Evolutionary conservation across 2,888 invertebrate species (phyloP).

Genomic region (Apantesis nais): DNA sequence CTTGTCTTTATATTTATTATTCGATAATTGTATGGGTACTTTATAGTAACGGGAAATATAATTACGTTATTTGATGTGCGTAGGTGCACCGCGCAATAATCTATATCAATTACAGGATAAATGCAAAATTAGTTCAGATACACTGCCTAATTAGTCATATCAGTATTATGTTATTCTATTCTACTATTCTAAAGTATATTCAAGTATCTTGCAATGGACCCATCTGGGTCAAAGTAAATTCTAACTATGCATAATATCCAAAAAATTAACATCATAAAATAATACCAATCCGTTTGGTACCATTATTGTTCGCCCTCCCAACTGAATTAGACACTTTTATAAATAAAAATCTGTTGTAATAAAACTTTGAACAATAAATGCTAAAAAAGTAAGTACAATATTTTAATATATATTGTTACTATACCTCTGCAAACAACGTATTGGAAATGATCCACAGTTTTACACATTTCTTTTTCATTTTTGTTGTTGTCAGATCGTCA

Average conservation of each 20-base stretch:
- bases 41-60: conserved; percentile 28
- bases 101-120: background rate
- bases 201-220: too few species aligned
- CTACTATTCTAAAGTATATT: too few species aligned
- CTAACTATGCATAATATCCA: too few species aligned
- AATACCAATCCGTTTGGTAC: too few species aligned
- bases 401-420: background rate
- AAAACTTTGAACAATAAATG: too few species aligned
- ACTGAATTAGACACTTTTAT: too few species aligned
- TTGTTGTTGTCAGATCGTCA: background rate
- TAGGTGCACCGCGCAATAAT: conserved; percentile 3
- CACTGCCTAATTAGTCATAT: background rate
- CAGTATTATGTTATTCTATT: background rate
- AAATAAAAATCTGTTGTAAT: too few species aligned
- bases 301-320: too few species aligned
- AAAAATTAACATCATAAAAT: too few species aligned
- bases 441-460: background rate
- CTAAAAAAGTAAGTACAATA: too few species aligned
- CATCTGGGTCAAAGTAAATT: too few species aligned
- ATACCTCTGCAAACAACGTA: background rate
- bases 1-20: conserved; percentile 27
- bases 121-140: background rate
- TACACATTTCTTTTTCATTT: background rate
- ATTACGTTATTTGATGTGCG: conserved; percentile 13
- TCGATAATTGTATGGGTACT: conserved; percentile 12